A percentile compares a stretch with the other conserved stretches of the same genome.
These are phyloP conservation scores for Rugalucina vietnamica DNA, from an alignment of 2,888 invertebrate species.

Conservation along the genomic window DNA sequence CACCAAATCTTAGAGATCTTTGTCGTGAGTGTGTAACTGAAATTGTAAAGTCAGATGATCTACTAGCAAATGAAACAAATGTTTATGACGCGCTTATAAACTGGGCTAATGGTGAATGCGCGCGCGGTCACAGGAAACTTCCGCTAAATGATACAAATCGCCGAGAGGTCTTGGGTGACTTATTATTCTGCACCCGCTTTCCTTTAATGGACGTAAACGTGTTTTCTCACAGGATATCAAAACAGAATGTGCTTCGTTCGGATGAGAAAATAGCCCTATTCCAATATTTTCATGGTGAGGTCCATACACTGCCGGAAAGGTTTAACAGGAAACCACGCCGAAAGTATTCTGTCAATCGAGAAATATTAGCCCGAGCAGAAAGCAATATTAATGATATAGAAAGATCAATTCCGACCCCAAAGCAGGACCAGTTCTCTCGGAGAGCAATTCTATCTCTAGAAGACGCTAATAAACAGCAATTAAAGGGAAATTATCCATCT, in stretches of 20 bases:
- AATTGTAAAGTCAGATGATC: conserved; percentile 48
- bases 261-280: conserved; percentile 54
- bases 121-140: conserved; percentile 4
- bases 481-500: not conserved
- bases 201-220: conserved; percentile 42
- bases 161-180: conserved; percentile 38
- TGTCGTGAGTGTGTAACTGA: conserved; percentile 47
- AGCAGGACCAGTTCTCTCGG: not conserved
- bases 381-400: not conserved
- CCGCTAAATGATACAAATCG: conserved; percentile 37
- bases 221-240: conserved; percentile 43
- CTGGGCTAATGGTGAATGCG: conserved; percentile 58
- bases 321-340: conserved; percentile 30
- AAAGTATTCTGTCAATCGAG: not conserved
- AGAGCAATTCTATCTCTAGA: not conserved
- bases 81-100: conserved; percentile 46
- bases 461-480: no score
- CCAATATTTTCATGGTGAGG: conserved; percentile 52
- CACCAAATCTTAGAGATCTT: conserved; percentile 34
- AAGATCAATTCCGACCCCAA: not conserved
- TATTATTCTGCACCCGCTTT: conserved; percentile 43
- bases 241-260: conserved; percentile 28
- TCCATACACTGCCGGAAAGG: conserved; percentile 16
- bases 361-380: not conserved
- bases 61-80: conserved; percentile 49